Conservation (phyloP, 2,113 vertebrate genomes). For the Anoplopoma fimbria region DNA sequence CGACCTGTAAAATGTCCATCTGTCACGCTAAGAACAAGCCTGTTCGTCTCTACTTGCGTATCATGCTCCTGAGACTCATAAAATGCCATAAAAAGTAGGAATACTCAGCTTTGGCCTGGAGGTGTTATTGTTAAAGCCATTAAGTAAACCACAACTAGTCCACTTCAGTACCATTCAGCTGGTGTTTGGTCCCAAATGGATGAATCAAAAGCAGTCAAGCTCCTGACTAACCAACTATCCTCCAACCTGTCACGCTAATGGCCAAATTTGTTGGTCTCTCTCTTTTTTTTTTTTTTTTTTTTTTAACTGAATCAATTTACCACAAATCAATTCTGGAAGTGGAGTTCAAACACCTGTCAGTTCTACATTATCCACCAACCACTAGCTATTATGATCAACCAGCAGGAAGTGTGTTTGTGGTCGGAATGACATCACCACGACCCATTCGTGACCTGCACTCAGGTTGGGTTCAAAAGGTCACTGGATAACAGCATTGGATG, state of each 20-base stretch:
- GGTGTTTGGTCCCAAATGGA: slow-evolving; percentile 2
- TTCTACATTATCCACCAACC: slow-evolving; percentile 26
- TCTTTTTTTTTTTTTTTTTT: neutral
- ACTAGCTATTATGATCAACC: slow-evolving; percentile 32
- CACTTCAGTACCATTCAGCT: slow-evolving; percentile 15
- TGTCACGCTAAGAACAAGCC: neutral
- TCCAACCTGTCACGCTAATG: slow-evolving; percentile 6
- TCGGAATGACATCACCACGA: slow-evolving; percentile 20
- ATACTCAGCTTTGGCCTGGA: neutral
- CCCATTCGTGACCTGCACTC: slow-evolving; percentile 39
- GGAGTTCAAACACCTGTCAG: slow-evolving; percentile 26
- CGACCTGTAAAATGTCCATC: neutral
- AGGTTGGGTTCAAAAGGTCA: slow-evolving; percentile 65
- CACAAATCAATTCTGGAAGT: slow-evolving; percentile 37
- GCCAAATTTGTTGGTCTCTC: neutral
- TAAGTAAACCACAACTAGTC: slow-evolving; percentile 35
- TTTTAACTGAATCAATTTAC: neutral
- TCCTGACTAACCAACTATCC: neutral
- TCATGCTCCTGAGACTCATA: slow-evolving; percentile 9
- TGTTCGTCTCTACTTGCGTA: neutral
- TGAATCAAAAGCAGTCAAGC: neutral
- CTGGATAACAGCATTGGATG: slow-evolving; percentile 13
- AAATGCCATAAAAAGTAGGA: slow-evolving; percentile 2
- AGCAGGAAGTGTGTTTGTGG: slow-evolving; percentile 57
- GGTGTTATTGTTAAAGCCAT: slow-evolving; percentile 35